Evolutionary conservation across 2,888 invertebrate species (phyloP).

Genomic region (Lithosia quadra): DNA sequence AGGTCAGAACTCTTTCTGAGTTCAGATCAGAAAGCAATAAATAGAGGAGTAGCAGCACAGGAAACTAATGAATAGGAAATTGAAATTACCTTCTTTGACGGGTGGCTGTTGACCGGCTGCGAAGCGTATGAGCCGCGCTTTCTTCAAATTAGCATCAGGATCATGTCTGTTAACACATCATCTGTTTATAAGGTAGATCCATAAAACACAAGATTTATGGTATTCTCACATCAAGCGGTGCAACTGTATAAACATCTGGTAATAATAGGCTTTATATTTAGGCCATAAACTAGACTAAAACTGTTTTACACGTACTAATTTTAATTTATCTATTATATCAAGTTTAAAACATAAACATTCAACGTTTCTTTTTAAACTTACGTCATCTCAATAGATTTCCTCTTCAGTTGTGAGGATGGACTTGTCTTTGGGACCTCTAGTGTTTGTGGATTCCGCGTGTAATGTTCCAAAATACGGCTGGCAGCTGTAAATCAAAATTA

Average conservation of each 20-base stretch:
- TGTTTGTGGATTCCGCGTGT: slow-evolving; percentile 72
- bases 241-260: neutral
- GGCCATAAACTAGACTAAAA: neutral
- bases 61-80: neutral
- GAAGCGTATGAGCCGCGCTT: slow-evolving; percentile 73
- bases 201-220: too few relatives aligned
- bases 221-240: too few relatives aligned
- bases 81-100: slow-evolving; percentile 65
- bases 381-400: slow-evolving; percentile 61
- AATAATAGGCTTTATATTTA: neutral
- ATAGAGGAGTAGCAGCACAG: neutral
- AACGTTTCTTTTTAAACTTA: slow-evolving; percentile 35
- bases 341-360: neutral
- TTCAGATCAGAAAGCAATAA: neutral
- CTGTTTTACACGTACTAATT: neutral
- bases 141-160: slow-evolving; percentile 61
- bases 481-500: slow-evolving; percentile 66
- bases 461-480: slow-evolving; percentile 80
- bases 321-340: too few relatives aligned
- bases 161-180: slow-evolving; percentile 54
- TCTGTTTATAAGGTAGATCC: neutral
- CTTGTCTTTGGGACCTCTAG: slow-evolving; percentile 57
- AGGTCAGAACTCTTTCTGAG: neutral
- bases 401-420: slow-evolving; percentile 61
- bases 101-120: slow-evolving; percentile 52